Conservation (phyloP, 2,888 invertebrate species). For the Acanthoscelides obtectus region DNA sequence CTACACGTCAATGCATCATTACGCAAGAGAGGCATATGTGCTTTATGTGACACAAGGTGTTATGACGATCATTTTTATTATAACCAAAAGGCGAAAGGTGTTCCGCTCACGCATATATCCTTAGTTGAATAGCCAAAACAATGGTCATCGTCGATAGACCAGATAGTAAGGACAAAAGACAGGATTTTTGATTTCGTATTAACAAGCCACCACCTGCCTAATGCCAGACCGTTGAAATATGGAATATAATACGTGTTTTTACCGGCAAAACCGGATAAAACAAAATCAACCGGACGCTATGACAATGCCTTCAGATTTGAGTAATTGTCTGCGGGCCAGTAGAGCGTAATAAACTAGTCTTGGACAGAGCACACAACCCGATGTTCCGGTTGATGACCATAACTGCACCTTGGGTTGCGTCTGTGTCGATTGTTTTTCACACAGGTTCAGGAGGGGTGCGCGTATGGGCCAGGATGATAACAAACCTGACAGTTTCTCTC, state of each 20-base stretch:
- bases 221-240: background rate
- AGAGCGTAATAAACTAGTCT: constrained; percentile 13
- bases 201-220: background rate
- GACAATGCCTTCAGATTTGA: constrained; percentile 34
- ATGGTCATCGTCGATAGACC: background rate
- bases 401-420: background rate
- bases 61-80: background rate
- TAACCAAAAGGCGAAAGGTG: background rate
- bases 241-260: background rate
- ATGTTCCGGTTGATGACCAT: background rate
- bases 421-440: background rate
- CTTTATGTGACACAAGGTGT: background rate
- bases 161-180: background rate
- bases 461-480: background rate
- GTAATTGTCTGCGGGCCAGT: constrained; percentile 27
- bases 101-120: background rate
- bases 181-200: background rate
- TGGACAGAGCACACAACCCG: background rate
- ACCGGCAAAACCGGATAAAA: background rate
- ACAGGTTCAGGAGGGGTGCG: background rate
- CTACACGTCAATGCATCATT: constrained; percentile 1
- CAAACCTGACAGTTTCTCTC: too few species aligned
- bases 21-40: constrained; percentile 6
- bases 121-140: background rate
- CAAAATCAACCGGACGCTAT: constrained; percentile 24